Conservation (phyloP, 2,797 vertebrate genomes). For the Lepilemur septentrionalis region DNA sequence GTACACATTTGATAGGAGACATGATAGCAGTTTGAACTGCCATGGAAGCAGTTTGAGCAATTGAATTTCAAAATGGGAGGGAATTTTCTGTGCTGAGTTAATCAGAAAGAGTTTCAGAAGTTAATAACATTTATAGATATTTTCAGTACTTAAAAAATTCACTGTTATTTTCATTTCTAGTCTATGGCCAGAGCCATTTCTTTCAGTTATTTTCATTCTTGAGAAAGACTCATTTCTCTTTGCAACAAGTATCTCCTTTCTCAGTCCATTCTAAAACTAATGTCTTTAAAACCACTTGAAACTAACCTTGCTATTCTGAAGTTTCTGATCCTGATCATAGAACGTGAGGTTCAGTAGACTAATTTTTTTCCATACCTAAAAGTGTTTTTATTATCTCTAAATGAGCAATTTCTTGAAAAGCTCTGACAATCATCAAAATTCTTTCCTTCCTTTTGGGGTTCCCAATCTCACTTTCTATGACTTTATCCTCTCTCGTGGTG, state of each 20-base stretch:
- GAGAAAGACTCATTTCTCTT: constrained; percentile 32
- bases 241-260: constrained; percentile 8
- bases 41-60: constrained; percentile 26
- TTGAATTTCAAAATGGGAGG: constrained; percentile 34
- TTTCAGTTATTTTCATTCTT: constrained; percentile 59
- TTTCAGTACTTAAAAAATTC: constrained; percentile 11
- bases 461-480: neutral
- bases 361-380: neutral
- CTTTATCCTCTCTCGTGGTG: neutral
- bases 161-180: constrained; percentile 43
- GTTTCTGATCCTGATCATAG: constrained; percentile 28
- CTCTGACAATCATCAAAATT: neutral
- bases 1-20: constrained; percentile 26
- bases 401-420: constrained; percentile 36
- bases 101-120: constrained; percentile 60
- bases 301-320: neutral
- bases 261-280: constrained; percentile 24
- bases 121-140: constrained; percentile 18
- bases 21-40: neutral
- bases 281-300: constrained; percentile 45
- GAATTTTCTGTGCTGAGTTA: constrained; percentile 46
- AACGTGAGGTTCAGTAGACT: neutral
- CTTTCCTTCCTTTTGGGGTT: neutral
- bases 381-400: constrained; percentile 38
- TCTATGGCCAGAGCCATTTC: constrained; percentile 31